These are phyloP conservation scores for Enteromius paludinosus DNA, from an alignment of 2,797 vertebrate genomes.

Conservation along the genomic window DNA sequence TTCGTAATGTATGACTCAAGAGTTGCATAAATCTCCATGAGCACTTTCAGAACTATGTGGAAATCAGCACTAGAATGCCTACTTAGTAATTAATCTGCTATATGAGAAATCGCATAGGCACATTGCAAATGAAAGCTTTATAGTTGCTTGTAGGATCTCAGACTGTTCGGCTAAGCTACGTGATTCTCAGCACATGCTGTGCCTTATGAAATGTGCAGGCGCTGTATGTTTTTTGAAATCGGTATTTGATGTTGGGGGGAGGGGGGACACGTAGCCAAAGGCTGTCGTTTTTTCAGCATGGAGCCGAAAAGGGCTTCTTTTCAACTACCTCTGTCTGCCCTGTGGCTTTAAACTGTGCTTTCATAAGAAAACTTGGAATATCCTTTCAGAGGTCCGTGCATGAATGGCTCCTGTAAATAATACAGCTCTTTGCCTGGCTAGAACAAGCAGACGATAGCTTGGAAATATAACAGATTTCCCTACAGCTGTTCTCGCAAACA, in stretches of 20 bases:
- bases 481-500: constrained; percentile 9
- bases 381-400: constrained; percentile 15
- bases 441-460: background rate
- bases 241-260: constrained; percentile 14
- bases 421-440: constrained; percentile 8
- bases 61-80: constrained; percentile 44
- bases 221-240: constrained; percentile 61
- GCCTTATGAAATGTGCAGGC: constrained; percentile 51
- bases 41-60: constrained; percentile 48
- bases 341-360: constrained; percentile 25
- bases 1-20: constrained; percentile 42
- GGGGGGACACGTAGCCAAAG: constrained; percentile 45
- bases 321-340: constrained; percentile 35
- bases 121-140: constrained; percentile 18
- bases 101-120: background rate
- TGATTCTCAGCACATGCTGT: constrained; percentile 60
- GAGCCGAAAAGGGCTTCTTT: constrained; percentile 38
- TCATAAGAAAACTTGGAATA: constrained; percentile 14
- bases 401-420: constrained; percentile 27
- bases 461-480: background rate
- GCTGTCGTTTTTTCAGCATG: constrained; percentile 37
- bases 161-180: constrained; percentile 63
- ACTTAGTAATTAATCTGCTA: constrained; percentile 57
- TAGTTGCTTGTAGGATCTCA: background rate
- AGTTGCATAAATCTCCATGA: constrained; percentile 41